These are phyloP conservation scores for Brachionus angularis DNA, from an alignment of 1,140 invertebrate genomes.

Conservation along the genomic window DNA sequence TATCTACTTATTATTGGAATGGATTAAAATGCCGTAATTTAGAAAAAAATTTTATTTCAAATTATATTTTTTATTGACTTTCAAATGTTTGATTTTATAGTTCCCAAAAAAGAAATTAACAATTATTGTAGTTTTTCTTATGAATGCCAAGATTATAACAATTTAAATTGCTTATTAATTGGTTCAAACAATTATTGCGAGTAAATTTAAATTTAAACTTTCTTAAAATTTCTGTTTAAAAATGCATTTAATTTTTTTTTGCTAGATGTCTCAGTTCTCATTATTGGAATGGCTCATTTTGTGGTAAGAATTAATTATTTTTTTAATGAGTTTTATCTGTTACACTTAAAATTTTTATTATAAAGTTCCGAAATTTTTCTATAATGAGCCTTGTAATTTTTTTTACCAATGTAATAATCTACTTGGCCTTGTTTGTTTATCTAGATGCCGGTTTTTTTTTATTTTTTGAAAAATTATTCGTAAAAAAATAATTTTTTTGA, in stretches of 20 bases:
- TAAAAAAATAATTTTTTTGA: no score
- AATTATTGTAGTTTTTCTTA: not conserved
- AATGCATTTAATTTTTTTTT: not conserved
- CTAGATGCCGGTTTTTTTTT: no score
- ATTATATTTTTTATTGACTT: no score
- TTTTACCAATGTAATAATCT: no score
- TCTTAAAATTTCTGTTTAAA: no score
- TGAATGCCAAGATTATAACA: constrained; percentile 21
- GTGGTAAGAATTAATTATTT: no score
- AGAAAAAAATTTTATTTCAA: not conserved
- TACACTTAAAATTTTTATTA: no score
- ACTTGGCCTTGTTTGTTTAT: no score
- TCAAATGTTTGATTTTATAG: constrained; percentile 3
- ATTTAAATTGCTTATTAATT: not conserved
- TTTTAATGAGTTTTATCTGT: no score
- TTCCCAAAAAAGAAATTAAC: constrained; percentile 10
- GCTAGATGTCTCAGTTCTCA: not conserved
- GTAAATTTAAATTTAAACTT: not conserved
- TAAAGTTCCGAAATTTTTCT: no score
- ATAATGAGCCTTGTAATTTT: no score
- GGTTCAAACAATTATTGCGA: not conserved
- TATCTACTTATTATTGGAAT: not conserved
- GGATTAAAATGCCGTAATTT: not conserved
- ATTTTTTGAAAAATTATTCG: no score
- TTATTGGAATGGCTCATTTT: not conserved